Evolutionary conservation across 2,113 vertebrate genomes (phyloP).

Genomic region (Microtus montanus): DNA sequence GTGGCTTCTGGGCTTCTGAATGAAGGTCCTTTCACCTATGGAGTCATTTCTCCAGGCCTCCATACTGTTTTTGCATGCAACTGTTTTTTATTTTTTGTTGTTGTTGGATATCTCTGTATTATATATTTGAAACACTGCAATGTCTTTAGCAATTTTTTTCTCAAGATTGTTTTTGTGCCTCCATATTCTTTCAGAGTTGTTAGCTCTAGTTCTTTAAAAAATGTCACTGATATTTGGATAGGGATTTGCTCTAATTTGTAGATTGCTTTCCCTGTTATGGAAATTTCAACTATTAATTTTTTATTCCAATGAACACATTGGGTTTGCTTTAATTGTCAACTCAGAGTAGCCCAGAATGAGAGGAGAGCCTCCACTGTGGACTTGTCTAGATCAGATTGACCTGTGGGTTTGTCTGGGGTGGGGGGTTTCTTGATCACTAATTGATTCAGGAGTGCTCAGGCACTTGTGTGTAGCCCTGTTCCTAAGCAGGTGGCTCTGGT

Average conservation of each 20-base stretch:
- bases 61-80: not conserved
- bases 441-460: not conserved
- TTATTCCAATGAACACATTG: not conserved
- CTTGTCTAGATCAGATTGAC: not conserved
- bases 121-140: not conserved
- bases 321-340: not conserved
- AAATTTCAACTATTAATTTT: not conserved
- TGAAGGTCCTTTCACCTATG: not conserved
- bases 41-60: not conserved
- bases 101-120: too few relatives aligned
- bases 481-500: not conserved
- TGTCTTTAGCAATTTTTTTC: not conserved
- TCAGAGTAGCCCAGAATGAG: not conserved
- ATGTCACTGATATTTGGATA: not conserved
- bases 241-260: not conserved
- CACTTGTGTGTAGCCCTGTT: too few relatives aligned
- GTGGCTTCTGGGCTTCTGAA: not conserved
- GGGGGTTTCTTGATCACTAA: not conserved
- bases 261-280: not conserved
- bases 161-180: not conserved
- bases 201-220: not conserved
- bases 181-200: not conserved
- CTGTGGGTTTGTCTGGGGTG: too few relatives aligned
- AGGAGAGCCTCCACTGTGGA: not conserved
- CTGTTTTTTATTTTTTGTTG: not conserved